A percentile compares a stretch with the other conserved stretches of the same genome.
phyloP scores from a whole-genome alignment of 2,888 invertebrate genomes.

The Hemistola chrysoprasaria region DNA sequence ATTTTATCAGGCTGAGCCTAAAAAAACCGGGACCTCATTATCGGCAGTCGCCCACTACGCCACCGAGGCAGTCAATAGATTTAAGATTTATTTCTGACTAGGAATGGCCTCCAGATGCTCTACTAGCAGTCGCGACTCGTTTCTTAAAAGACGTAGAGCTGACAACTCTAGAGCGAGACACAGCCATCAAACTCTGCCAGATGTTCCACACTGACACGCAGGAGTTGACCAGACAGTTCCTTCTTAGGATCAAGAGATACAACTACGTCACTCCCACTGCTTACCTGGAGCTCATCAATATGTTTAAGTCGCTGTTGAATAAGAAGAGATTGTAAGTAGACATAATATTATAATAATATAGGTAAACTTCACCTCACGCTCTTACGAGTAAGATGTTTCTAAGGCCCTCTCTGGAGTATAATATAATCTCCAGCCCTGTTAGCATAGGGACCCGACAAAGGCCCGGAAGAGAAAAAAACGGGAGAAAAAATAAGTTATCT shows the following conservation, averaged over 20 bases:
- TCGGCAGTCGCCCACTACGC: too few species aligned
- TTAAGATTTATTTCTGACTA: constrained; percentile 42
- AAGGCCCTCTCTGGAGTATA: too few species aligned
- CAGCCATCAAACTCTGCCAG: constrained; percentile 94
- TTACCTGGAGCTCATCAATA: constrained; percentile 94
- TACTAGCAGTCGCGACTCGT: constrained; percentile 92
- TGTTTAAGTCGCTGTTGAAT: constrained; percentile 90
- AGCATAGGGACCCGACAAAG: too few species aligned
- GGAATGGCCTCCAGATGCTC: constrained; percentile 97
- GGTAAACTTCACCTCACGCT: too few species aligned
- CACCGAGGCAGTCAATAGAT: too few species aligned
- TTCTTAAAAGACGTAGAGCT: constrained; percentile 92
- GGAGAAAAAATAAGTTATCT: too few species aligned
- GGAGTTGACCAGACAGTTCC: constrained; percentile 84
- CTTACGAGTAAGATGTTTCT: too few species aligned
- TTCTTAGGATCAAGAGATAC: constrained; percentile 84
- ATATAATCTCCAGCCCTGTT: too few species aligned
- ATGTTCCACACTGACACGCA: constrained; percentile 94
- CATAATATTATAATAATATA: too few species aligned
- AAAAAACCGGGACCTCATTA: too few species aligned
- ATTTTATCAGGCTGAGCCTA: too few species aligned
- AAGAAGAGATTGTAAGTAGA: constrained; percentile 87
- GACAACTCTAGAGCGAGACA: constrained; percentile 86
- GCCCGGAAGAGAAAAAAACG: too few species aligned
- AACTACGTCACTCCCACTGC: constrained; percentile 97